Evolutionary conservation across 2,888 invertebrate species (phyloP), one percentile per base, ranked within the genome.

Genomic region (Emmelina monodactyla): DNA sequence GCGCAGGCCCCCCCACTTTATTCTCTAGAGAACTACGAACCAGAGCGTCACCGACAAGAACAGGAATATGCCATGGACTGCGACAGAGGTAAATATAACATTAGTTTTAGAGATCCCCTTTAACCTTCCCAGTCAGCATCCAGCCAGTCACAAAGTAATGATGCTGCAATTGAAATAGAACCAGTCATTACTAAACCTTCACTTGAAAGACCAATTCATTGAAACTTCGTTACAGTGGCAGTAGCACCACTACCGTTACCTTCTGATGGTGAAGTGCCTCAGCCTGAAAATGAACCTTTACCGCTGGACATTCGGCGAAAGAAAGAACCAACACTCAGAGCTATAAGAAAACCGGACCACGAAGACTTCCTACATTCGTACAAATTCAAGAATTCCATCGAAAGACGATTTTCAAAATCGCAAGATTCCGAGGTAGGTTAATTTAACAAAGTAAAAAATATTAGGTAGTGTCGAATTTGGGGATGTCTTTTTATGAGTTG

Each of bases 311-410:
- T 51, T 1, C 50, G 67, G 0, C 57, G 60, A 34, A 62, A 65
- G 44, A 52, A 65, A 3, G 67, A 75, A 22, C 51, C 58, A 0
- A 63, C 63, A 2, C 51, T 78, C 1, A 58, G 79, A 1, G 48
- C 67, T 5, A 58, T 76, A 3, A 53, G 80, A 35, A 79, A 83
- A 14, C 70, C 75, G 0, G 80, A 76, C 1, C 66, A 65, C 31
- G 80, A 82, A 39, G 79, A 70, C 53, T 81, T 66, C 49, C 73
- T 83, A 31, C 85, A 85, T 49, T 85, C 85, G 1, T 96, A 95
- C 78, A 96, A 96, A 75, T 96, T 94, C 78, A 97, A 97, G 75
- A 95, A 92, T 53, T 92, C 90, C 58, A 96, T 97, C 46, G 94
- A 95, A 56, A 88, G 94, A 60, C 82, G 96, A 39, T 96, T 96